A percentile compares a stretch with the other conserved stretches of the same genome.
Evolutionary conservation across 2,888 invertebrate species (phyloP).

Genomic region (Amiota minor): DNA sequence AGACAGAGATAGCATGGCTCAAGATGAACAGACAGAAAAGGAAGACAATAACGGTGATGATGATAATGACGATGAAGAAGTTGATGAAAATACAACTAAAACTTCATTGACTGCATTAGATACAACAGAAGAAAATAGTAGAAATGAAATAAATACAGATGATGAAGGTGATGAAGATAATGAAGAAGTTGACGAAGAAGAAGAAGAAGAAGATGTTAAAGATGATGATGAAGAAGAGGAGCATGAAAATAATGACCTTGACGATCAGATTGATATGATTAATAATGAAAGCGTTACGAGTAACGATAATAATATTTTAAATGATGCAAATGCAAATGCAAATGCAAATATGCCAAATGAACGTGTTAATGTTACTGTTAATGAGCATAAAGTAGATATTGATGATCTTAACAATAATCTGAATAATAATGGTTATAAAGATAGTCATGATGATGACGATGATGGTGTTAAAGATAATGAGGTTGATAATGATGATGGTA

Average conservation of each 20-base stretch:
- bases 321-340: not conserved
- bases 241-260: no score
- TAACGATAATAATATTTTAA: not conserved
- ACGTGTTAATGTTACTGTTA: constrained; percentile 7
- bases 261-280: not conserved
- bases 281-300: constrained; percentile 11
- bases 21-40: not conserved
- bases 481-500: not conserved
- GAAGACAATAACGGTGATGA: not conserved
- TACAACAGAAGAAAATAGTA: not conserved
- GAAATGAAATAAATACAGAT: not conserved
- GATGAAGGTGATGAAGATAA: not conserved
- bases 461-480: not conserved
- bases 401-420: not conserved
- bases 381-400: not conserved
- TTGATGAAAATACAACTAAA: not conserved
- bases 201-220: not conserved
- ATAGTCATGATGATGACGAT: not conserved
- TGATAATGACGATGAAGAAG: not conserved
- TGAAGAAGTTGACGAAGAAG: not conserved
- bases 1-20: not conserved
- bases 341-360: not conserved
- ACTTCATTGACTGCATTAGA: not conserved
- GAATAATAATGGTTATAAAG: not conserved
- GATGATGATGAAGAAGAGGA: not conserved